Conservation (phyloP, 2,113 vertebrate genomes). For the Plotosus lineatus region DNA sequence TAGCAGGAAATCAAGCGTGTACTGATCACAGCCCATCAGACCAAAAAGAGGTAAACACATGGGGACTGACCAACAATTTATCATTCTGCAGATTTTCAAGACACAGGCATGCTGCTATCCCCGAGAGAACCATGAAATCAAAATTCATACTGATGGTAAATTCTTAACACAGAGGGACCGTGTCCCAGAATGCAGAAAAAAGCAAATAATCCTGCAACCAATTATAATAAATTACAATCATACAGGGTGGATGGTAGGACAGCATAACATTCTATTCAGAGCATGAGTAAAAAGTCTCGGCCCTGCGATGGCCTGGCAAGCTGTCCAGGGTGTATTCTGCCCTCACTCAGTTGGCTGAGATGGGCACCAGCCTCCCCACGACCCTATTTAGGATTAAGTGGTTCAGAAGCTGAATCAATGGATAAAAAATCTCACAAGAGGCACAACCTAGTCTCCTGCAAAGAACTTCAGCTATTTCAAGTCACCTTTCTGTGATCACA, state of each 20-base stretch:
- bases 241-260: slow-evolving; percentile 14
- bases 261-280: background rate
- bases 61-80: slow-evolving; percentile 45
- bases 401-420: too few species aligned
- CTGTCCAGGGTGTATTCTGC: too few species aligned
- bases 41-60: slow-evolving; percentile 27
- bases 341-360: too few species aligned
- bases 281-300: too few species aligned
- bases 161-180: background rate
- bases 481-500: too few species aligned
- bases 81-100: slow-evolving; percentile 33
- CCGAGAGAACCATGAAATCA: slow-evolving; percentile 50
- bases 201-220: slow-evolving; percentile 15
- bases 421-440: too few species aligned
- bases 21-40: background rate
- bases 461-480: slow-evolving; percentile 53
- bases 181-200: slow-evolving; percentile 24
- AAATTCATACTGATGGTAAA: slow-evolving; percentile 19
- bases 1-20: slow-evolving; percentile 36
- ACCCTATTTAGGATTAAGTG: too few species aligned
- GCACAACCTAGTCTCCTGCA: too few species aligned
- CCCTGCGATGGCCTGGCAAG: too few species aligned
- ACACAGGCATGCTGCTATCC: slow-evolving; percentile 52
- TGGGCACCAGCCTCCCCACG: too few species aligned
- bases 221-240: background rate